phyloP scores from a whole-genome alignment of 2,797 vertebrate species.

The Psittacula echo region DNA sequence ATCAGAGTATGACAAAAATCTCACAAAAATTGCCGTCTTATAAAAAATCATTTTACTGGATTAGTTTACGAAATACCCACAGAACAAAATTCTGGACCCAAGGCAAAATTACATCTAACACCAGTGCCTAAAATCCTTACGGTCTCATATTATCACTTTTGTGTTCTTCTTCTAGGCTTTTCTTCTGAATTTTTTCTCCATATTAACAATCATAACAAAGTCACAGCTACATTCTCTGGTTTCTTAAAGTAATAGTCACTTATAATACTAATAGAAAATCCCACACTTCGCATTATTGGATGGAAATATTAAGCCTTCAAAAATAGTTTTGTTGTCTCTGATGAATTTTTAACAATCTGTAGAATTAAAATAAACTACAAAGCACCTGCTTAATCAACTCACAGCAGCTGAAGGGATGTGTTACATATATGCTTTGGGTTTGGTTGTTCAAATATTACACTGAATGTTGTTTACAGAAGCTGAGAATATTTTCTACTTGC shows the following conservation, averaged over 20 bases:
- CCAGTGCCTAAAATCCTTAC: background rate
- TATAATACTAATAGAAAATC: background rate
- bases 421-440: background rate
- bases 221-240: background rate
- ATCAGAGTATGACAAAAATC: background rate
- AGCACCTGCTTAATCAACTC: background rate
- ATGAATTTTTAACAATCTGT: background rate
- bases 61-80: background rate
- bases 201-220: background rate
- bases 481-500: background rate
- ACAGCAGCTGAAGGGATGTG: background rate
- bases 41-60: background rate
- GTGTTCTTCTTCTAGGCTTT: background rate
- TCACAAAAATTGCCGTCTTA: background rate
- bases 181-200: background rate
- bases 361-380: background rate
- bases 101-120: background rate
- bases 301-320: background rate
- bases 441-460: background rate
- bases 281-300: background rate
- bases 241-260: background rate
- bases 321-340: background rate
- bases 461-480: background rate
- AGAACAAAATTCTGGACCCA: background rate
- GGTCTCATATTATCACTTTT: background rate